Conservation (phyloP, 2,113 vertebrate genomes). For the Leptobrachium leishanense region DNA sequence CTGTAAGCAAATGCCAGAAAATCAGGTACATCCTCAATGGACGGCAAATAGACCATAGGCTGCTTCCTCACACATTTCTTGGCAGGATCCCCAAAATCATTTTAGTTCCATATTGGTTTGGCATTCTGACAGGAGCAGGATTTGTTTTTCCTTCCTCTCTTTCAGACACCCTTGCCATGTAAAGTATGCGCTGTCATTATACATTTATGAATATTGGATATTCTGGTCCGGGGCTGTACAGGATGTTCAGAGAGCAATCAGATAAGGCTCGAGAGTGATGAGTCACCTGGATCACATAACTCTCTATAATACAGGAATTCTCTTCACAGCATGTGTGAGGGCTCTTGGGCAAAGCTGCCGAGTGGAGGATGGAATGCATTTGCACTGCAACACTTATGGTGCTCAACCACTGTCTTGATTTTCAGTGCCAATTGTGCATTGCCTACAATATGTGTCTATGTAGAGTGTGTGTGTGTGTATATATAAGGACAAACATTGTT, state of each 20-base stretch:
- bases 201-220: slow-evolving; percentile 66
- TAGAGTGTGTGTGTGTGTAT: too few species aligned
- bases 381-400: too few species aligned
- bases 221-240: slow-evolving; percentile 63
- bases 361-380: too few species aligned
- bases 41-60: slow-evolving; percentile 38
- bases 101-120: slow-evolving; percentile 53
- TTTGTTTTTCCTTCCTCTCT: slow-evolving; percentile 34
- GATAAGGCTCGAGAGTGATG: slow-evolving; percentile 53
- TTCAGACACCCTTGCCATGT: slow-evolving; percentile 57
- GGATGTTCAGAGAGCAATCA: slow-evolving; percentile 68
- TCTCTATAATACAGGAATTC: not conserved
- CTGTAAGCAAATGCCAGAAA: slow-evolving; percentile 19
- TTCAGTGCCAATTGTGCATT: too few species aligned
- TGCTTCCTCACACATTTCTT: slow-evolving; percentile 45
- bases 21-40: slow-evolving; percentile 10
- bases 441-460: too few species aligned
- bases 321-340: not conserved
- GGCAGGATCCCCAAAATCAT: slow-evolving; percentile 40
- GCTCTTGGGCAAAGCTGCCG: too few species aligned
- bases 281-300: slow-evolving; percentile 56
- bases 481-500: too few species aligned
- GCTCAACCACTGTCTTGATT: too few species aligned
- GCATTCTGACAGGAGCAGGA: slow-evolving; percentile 54
- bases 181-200: slow-evolving; percentile 58